A percentile compares a stretch with the other conserved stretches of the same genome.
phyloP scores from a whole-genome alignment of 2,888 invertebrate genomes.

The Syrista parreyssii region DNA sequence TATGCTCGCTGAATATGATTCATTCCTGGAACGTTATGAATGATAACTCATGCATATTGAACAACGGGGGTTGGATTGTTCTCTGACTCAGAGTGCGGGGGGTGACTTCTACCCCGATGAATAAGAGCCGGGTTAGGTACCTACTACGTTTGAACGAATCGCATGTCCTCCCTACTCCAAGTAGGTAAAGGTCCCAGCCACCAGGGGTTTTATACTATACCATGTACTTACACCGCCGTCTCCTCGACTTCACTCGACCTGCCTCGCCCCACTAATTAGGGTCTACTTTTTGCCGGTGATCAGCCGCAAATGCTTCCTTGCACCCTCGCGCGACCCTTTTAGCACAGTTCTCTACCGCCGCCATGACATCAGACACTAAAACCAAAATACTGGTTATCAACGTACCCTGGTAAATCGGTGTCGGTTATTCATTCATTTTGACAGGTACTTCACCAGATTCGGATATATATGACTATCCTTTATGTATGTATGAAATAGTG shows the following conservation, averaged over 20 bases:
- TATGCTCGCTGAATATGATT: constrained; percentile 38
- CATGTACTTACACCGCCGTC: not conserved
- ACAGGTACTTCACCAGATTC: not conserved
- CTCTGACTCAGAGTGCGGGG: constrained; percentile 34
- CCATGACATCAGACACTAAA: not conserved
- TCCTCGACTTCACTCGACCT: not conserved
- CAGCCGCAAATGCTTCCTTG: not conserved
- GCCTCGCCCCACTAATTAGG: constrained; percentile 25
- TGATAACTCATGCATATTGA: constrained; percentile 59
- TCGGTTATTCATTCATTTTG: not conserved
- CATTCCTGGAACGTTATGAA: constrained; percentile 44
- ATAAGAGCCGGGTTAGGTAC: constrained; percentile 26
- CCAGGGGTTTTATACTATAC: not conserved
- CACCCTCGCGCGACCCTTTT: not conserved
- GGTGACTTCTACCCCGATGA: constrained; percentile 20
- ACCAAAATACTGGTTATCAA: not conserved
- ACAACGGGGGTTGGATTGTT: constrained; percentile 41
- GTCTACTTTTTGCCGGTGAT: constrained; percentile 15
- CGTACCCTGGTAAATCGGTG: not conserved
- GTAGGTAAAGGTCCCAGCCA: not conserved
- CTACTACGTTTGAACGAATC: constrained; percentile 24
- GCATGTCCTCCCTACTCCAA: constrained; percentile 19
- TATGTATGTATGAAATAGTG: not conserved
- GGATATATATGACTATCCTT: not conserved
- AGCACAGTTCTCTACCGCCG: not conserved